A percentile compares a stretch with the other conserved stretches of the same genome.
Conservation (phyloP, 1,140 invertebrate species). For the Hormaphis cornu region DNA sequence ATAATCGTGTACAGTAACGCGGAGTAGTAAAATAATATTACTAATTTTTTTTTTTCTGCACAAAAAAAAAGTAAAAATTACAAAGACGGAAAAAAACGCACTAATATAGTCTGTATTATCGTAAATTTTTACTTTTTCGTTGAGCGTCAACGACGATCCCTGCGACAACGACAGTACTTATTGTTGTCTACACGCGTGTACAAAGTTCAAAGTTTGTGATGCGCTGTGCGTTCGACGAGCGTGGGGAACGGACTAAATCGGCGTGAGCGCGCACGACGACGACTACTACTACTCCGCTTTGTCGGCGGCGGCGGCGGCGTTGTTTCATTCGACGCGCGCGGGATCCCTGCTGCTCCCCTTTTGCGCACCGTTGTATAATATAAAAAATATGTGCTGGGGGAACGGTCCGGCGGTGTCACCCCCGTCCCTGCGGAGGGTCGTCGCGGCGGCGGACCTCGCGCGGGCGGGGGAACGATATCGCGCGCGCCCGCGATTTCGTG, state of each 20-base stretch:
- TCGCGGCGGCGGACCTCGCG: not conserved
- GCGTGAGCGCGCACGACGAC: conserved; percentile 30
- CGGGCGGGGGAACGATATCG: not conserved
- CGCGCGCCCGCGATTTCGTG: conserved; percentile 19
- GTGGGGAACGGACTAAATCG: conserved; percentile 27
- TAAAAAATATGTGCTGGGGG: no score
- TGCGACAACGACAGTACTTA: no score
- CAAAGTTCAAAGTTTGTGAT: not conserved
- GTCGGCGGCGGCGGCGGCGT: conserved; percentile 17
- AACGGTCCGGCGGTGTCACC: not conserved
- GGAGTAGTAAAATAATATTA: not conserved
- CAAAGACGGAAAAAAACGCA: not conserved
- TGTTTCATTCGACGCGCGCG: not conserved
- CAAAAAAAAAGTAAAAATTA: not conserved
- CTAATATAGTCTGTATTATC: no score
- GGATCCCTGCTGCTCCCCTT: conserved; percentile 19
- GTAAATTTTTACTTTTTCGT: no score
- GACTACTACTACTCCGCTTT: no score
- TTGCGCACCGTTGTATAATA: not conserved
- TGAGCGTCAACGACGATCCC: no score
- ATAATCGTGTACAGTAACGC: not conserved
- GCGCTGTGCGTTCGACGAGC: not conserved
- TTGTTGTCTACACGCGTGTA: no score
- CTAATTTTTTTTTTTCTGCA: not conserved
- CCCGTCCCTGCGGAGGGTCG: not conserved